Evolutionary conservation across 2,797 vertebrate species (phyloP).

Genomic region (Hippocampus kuda): DNA sequence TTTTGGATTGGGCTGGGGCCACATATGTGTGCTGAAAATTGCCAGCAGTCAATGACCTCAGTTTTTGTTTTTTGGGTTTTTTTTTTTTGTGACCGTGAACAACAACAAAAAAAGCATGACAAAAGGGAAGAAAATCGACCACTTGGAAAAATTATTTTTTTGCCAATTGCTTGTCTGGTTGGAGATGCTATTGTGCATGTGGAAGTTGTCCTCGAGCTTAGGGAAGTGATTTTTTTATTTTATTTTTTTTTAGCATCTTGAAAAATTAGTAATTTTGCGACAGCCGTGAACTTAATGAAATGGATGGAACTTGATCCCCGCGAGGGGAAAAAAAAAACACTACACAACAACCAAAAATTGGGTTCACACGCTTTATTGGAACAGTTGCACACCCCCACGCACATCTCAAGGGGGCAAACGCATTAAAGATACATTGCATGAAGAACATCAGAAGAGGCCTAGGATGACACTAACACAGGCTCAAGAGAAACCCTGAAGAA

Average conservation of each 20-base stretch:
- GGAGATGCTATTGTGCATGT: background rate
- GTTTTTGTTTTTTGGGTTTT: too few relatives aligned
- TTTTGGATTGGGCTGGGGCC: too few relatives aligned
- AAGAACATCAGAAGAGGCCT: conserved; percentile 46
- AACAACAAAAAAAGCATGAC: background rate
- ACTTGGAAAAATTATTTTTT: background rate
- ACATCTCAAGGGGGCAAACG: conserved; percentile 54
- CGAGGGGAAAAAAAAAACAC: background rate
- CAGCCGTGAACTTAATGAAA: background rate
- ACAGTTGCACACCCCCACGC: conserved; percentile 64
- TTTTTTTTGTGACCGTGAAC: too few relatives aligned
- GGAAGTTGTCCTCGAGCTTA: background rate
- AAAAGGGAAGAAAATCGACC: background rate
- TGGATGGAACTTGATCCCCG: background rate
- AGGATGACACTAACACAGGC: conserved; percentile 48
- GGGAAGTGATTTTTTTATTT: background rate
- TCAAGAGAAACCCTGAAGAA: conserved; percentile 34
- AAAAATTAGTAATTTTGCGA: background rate
- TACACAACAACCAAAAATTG: conserved; percentile 9
- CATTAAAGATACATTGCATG: conserved; percentile 50
- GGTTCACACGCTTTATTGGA: conserved; percentile 64
- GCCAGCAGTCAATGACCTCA: too few relatives aligned
- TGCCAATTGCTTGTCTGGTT: background rate
- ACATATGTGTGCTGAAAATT: too few relatives aligned
- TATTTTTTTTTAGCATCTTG: background rate